Base-by-base conservation (phyloP, 2,888 invertebrate species). In the Synergus gifuensis region DNA sequence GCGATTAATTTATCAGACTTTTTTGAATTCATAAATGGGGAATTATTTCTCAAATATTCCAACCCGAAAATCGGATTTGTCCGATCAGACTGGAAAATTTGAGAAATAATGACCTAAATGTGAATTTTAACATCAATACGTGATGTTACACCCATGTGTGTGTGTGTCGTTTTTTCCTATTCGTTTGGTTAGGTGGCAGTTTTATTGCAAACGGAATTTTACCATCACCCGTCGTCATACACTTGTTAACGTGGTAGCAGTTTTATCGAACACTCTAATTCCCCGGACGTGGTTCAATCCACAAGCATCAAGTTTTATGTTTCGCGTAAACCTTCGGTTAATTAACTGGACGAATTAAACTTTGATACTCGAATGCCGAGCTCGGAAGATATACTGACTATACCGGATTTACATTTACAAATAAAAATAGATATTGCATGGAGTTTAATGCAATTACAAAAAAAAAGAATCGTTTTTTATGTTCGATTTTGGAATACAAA, bases 171-270 rank as follows among this genome's bases (percentile, higher is more conserved):
- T 67, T 73, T 73, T 54, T 40, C n/a, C 36, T 16, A 36, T 73
- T 73, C 36, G 36, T 49, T 54, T n/a, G 12, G 76, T 58, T 79
- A 36, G 49, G 77, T 77, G 46, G 67, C 67, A 81, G 78, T 76
- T 80, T 79, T 78, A 80, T 79, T 80, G 76, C 80, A 64, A 66
- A 40, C 66, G 69, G 76, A 79, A 79, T 82, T 82, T 80, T 69
- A 80, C 79, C 79, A 79, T 79, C 77, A 80, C 79, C 76, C 78
- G 76, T 63, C 67, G 82, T 81, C 77, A 81, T 79, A 80, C 76
- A 79, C 67, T 82, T 80, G 80, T 80, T 81, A 82, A 80, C 80
- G 79, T 76, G 77, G 66, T 76, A 78, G 67, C 76, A 73, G 36
- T 73, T 73, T 73, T 73, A 73, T 73, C 54, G 54, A 73, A 54